These are phyloP conservation scores for Tachysurus vachellii DNA, from an alignment of 2,113 vertebrate species.

Conservation along the genomic window DNA sequence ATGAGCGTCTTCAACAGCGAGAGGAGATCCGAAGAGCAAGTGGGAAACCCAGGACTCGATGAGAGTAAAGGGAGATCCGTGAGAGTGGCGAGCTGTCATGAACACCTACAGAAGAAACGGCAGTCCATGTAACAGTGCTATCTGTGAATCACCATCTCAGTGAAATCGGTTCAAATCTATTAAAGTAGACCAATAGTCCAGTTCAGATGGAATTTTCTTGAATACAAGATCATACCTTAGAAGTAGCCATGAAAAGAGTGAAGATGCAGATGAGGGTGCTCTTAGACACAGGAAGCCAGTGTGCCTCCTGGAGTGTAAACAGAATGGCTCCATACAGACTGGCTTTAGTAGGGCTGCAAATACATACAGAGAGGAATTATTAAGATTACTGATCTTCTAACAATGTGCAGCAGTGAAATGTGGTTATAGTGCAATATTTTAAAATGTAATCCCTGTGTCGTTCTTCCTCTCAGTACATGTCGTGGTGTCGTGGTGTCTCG, in stretches of 20 bases:
- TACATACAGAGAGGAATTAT: constrained; percentile 1
- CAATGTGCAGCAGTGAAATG: neutral
- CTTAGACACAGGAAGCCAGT: constrained; percentile 89
- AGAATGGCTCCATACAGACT: constrained; percentile 93
- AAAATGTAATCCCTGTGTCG: neutral
- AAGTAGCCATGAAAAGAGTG: constrained; percentile 93
- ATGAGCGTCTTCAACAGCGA: constrained; percentile 69
- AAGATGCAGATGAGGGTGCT: constrained; percentile 88
- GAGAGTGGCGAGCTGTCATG: constrained; percentile 92
- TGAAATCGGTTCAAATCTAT: neutral
- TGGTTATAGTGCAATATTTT: neutral
- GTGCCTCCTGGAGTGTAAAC: constrained; percentile 91
- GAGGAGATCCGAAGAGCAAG: constrained; percentile 82
- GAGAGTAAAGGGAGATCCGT: constrained; percentile 87
- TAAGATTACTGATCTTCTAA: neutral
- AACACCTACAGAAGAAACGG: constrained; percentile 75
- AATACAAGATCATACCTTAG: constrained; percentile 77
- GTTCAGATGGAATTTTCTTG: neutral
- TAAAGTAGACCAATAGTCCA: neutral
- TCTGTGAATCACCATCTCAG: neutral
- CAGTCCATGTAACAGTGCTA: neutral
- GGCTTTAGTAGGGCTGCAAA: constrained; percentile 90
- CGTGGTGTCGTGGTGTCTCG: neutral
- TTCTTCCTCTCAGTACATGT: neutral
- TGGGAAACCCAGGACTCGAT: constrained; percentile 85